These are phyloP conservation scores for Panthera leo DNA, from an alignment of 2,113 vertebrate genomes.

Conservation along the genomic window DNA sequence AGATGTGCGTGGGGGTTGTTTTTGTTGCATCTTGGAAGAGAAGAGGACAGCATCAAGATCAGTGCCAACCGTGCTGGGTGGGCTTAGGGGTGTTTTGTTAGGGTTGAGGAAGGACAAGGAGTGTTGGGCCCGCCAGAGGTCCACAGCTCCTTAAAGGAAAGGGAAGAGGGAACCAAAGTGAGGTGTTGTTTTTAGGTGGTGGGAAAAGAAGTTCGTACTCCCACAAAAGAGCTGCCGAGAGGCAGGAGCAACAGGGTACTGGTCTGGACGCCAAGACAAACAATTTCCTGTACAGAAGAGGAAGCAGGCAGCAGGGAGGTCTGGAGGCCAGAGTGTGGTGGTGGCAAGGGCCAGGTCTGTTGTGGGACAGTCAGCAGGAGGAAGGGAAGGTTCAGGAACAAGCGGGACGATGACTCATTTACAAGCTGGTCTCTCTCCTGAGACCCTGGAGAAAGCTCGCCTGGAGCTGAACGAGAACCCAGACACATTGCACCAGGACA, in stretches of 20 bases:
- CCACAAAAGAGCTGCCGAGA: background rate
- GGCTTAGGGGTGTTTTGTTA: conserved; percentile 67
- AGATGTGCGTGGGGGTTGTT: conserved; percentile 70
- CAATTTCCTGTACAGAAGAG: conserved; percentile 64
- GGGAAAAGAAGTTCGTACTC: conserved; percentile 24
- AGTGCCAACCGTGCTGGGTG: background rate
- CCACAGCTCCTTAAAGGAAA: background rate
- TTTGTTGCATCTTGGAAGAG: conserved; percentile 56
- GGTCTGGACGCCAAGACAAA: conserved; percentile 9
- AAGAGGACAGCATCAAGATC: conserved; percentile 37
- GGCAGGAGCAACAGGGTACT: conserved; percentile 64
- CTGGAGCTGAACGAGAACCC: conserved; percentile 98
- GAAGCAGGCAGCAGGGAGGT: background rate
- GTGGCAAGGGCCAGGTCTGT: background rate
- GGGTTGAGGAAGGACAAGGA: conserved; percentile 28
- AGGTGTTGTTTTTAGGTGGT: background rate
- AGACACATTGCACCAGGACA: conserved; percentile 98
- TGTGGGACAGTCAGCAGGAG: conserved; percentile 29
- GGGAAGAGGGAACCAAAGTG: background rate
- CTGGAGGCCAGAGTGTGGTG: background rate
- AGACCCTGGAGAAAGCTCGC: conserved; percentile 99
- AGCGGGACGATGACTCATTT: conserved; percentile 95
- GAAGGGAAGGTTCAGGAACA: background rate
- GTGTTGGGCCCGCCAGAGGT: background rate
- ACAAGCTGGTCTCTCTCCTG: conserved; percentile 97